These are phyloP conservation scores for Julus scanicus DNA, from an alignment of 2,888 invertebrate genomes.

Conservation along the genomic window DNA sequence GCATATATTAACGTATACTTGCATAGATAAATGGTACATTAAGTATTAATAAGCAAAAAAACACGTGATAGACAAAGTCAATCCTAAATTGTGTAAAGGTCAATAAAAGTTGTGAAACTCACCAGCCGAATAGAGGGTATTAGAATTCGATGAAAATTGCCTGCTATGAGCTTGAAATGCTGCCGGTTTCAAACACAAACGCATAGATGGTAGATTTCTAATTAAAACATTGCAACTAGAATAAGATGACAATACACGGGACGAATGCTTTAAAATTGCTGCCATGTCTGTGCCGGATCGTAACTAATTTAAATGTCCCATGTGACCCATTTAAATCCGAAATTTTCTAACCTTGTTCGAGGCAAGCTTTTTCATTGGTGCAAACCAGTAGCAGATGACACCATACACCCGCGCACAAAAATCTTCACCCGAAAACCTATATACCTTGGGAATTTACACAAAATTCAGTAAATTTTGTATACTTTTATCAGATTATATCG, in stretches of 20 bases:
- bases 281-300: neutral
- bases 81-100: neutral
- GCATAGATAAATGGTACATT: neutral
- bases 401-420: neutral
- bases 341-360: neutral
- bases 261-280: neutral
- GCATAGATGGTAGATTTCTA: neutral
- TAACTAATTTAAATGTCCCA: neutral
- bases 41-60: neutral
- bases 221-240: neutral
- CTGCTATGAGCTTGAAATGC: neutral
- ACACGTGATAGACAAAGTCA: conserved; percentile 20
- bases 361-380: neutral
- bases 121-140: conserved; percentile 21
- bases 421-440: neutral
- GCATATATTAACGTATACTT: too few species aligned
- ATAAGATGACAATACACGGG: neutral
- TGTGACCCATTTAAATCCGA: conserved; percentile 16
- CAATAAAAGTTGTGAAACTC: neutral
- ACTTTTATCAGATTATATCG: too few species aligned
- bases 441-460: too few species aligned
- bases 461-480: too few species aligned
- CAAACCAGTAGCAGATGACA: neutral
- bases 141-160: neutral
- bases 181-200: neutral